Evolutionary conservation across 1,140 invertebrate genomes (phyloP).

Genomic region (Caerostris extrusa): DNA sequence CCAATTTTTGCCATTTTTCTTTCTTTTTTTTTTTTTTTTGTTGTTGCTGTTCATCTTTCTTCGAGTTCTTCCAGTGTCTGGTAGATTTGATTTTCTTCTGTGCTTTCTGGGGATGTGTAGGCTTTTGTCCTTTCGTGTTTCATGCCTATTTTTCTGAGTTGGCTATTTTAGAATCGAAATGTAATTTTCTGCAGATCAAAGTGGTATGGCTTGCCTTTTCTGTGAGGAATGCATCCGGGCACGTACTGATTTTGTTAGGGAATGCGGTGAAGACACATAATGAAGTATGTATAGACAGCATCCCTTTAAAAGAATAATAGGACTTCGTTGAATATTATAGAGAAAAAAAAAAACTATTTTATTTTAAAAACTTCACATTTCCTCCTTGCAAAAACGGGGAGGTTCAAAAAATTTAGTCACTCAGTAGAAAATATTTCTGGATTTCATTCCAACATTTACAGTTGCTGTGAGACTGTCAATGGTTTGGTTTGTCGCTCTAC

Average conservation of each 20-base stretch:
- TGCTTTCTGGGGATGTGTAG: background rate
- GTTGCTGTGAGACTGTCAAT: too few relatives aligned
- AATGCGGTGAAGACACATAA: too few relatives aligned
- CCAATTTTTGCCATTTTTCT: background rate
- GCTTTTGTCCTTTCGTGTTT: conserved; percentile 31
- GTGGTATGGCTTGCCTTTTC: background rate
- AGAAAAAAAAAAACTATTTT: too few relatives aligned
- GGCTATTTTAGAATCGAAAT: conserved; percentile 37
- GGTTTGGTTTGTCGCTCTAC: too few relatives aligned
- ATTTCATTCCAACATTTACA: too few relatives aligned
- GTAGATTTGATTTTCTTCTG: conserved; percentile 55
- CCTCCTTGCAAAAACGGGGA: too few relatives aligned
- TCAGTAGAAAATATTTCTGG: too few relatives aligned
- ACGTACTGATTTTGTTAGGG: background rate
- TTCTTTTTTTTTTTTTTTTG: background rate
- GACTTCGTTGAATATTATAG: background rate
- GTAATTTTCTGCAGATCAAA: conserved; percentile 14
- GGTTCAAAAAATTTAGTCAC: too few relatives aligned
- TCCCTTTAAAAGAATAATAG: background rate
- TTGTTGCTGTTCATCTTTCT: background rate
- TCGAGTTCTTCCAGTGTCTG: conserved; percentile 15
- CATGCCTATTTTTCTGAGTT: conserved; percentile 41
- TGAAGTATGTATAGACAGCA: too few relatives aligned
- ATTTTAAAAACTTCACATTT: too few relatives aligned
- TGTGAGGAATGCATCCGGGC: background rate